Evolutionary conservation across 1,140 invertebrate species (phyloP), one percentile per base, ranked within the genome.

Genomic region (Lepidotrigona ventralis): DNA sequence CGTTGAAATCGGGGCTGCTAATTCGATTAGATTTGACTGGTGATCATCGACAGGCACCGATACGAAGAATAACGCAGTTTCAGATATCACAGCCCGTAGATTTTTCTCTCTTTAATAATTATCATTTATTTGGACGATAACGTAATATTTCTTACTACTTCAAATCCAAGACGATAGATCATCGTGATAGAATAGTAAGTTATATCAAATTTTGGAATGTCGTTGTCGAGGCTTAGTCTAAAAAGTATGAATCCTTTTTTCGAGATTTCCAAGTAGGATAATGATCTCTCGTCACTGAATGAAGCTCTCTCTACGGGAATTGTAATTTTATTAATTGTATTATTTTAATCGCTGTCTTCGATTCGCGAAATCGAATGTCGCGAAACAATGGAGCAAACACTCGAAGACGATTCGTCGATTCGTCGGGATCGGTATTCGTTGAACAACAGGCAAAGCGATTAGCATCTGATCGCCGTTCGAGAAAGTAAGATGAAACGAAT

Each of bases 401-500:
- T 3, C 39, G 39, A 39, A 6, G 39, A 39, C 6, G 6, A 6
- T 39, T 39, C 39, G 39, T 39, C 39, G 39, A 46, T 46, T 46
- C 6, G 39, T 46, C 39, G 39, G 39, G 33, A 33, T 68, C 39
- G 68, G 46, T 70, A 70, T 79, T 71, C 14, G 29, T 53, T 14
- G 54, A 63, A 53, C 54, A 46, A 9, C 19, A 21, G 71, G 23
- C 56, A n/a, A 58, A 79, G 33, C 63, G 70, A 73, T n/a, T 56
- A 39, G 23, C 19, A 29, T 21, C 53, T 21, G 79, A 78, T 86
- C 8, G 8, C 8, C 29, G 29, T 54, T 66, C 63, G 85, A 87
- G 81, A 87, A 77, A 84, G 85, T 81, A 81, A 79, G 64, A 51
- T 63, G 78, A 86, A 84, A 70, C 26, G n/a, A n/a, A 64, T 79